phyloP scores from a whole-genome alignment of 2,113 vertebrate species.

The Origma solitaria region DNA sequence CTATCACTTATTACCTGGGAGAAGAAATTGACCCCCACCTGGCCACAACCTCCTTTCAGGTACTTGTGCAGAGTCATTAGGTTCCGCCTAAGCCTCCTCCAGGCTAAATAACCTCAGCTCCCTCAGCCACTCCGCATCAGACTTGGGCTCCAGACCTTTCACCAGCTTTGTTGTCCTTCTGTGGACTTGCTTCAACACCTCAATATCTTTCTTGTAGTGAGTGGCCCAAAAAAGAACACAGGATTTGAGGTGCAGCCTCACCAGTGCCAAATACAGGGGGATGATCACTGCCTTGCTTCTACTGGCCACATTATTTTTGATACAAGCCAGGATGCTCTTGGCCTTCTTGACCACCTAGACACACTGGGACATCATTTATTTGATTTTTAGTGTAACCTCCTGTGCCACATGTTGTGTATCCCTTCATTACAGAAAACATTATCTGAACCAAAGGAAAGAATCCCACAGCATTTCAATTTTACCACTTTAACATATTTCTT shows the following conservation, averaged over 20 bases:
- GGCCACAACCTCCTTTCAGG: too few relatives aligned
- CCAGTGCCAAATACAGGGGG: background rate
- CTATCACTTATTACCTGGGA: background rate
- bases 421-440: background rate
- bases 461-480: background rate
- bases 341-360: background rate
- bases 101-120: background rate
- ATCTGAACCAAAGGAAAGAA: background rate
- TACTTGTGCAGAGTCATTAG: background rate
- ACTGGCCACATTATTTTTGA: background rate
- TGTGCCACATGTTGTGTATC: background rate
- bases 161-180: background rate
- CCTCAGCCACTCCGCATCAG: background rate
- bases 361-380: background rate
- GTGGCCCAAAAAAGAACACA: background rate
- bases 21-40: accelerated
- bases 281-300: background rate
- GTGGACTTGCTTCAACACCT: background rate
- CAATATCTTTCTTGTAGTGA: background rate
- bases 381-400: background rate
- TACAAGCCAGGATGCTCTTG: background rate
- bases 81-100: background rate
- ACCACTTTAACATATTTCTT: background rate
- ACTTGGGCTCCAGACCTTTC: background rate
- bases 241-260: background rate